Conservation (phyloP, 2,797 vertebrate genomes). For the Tinamus major region DNA sequence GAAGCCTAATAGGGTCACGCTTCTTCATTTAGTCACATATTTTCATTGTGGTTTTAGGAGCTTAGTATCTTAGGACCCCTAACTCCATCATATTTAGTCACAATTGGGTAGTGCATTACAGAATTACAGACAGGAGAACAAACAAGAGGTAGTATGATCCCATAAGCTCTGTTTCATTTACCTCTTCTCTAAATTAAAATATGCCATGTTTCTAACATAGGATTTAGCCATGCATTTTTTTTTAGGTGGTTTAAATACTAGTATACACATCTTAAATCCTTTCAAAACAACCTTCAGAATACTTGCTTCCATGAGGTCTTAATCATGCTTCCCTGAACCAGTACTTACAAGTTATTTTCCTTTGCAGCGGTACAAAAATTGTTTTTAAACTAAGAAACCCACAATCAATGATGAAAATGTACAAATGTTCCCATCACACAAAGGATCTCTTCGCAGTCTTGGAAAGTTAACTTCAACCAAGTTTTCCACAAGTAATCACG, state of each 20-base stretch:
- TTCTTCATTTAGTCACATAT: slow-evolving; percentile 21
- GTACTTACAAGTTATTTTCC: slow-evolving; percentile 41
- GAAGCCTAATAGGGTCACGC: slow-evolving; percentile 49
- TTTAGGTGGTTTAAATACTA: slow-evolving; percentile 23
- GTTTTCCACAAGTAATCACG: neutral
- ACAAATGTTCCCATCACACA: neutral
- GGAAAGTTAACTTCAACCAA: neutral
- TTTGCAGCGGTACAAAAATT: slow-evolving; percentile 2
- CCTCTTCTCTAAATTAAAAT: slow-evolving; percentile 35
- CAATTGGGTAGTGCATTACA: slow-evolving; percentile 8
- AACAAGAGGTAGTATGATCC: neutral
- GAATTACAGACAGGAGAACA: slow-evolving; percentile 25
- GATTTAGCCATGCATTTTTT: neutral
- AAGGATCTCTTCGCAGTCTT: neutral
- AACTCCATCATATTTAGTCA: slow-evolving; percentile 15
- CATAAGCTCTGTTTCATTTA: slow-evolving; percentile 10
- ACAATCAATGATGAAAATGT: neutral
- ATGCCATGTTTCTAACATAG: neutral
- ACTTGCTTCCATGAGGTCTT: slow-evolving; percentile 55
- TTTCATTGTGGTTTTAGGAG: slow-evolving; percentile 48
- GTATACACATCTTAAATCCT: slow-evolving; percentile 29
- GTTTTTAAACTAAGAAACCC: slow-evolving; percentile 16
- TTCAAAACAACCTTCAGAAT: slow-evolving; percentile 60
- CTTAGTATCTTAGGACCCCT: slow-evolving; percentile 45
- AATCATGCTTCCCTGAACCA: slow-evolving; percentile 38